Base-by-base conservation (phyloP, 2,797 vertebrate species). In the Peromyscus aztecus region DNA sequence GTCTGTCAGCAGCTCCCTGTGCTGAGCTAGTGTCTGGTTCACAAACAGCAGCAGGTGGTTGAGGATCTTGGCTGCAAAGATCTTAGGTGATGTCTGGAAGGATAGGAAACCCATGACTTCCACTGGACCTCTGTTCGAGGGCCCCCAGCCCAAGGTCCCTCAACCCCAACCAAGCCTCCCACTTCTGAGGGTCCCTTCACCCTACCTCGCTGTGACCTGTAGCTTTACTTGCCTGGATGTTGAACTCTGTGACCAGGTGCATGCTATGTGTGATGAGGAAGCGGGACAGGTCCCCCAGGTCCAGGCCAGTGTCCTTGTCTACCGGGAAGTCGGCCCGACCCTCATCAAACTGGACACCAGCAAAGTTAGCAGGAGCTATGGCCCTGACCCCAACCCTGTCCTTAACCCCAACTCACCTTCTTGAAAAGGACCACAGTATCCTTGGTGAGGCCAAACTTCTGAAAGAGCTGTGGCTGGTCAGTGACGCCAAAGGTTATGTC, bases 1-100 rank as follows among this genome's bases (percentile, higher is more conserved):
- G 49, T 98, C 94, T 0, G 98, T 98, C 89, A 98, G 75, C 94
- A 99, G 96, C 0, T 92, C 94, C 61, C 67, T 97, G 76, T 99
- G 99, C 1, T 96, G 93, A 0, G 98, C 94, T 1, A 98, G 97
- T 0, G 99, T 99, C 89, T 98, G 98, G 98, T 99, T 99, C 97
- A 99, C 95, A 97, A 99, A 99, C 69, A 99, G 98, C 97, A 99
- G 98, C 95, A 98, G 97, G 98, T 99, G 99, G 83, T 99, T 98
- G 6, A 93, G 98, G 83, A 99, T 98, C 88, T 97, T 98, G n/a
- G 99, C 99, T 14, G 86, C 55, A 8, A 99, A 99, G 97, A 99
- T 99, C 98, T 98, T 98, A 0, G 98, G 95, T 12, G 99, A 98
- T 0, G 98, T 99, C 99, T 99, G 87, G 1, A 67, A n/a, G 52